phyloP scores from a whole-genome alignment of 1,140 invertebrate species.

The Eupristina koningsbergeri region DNA sequence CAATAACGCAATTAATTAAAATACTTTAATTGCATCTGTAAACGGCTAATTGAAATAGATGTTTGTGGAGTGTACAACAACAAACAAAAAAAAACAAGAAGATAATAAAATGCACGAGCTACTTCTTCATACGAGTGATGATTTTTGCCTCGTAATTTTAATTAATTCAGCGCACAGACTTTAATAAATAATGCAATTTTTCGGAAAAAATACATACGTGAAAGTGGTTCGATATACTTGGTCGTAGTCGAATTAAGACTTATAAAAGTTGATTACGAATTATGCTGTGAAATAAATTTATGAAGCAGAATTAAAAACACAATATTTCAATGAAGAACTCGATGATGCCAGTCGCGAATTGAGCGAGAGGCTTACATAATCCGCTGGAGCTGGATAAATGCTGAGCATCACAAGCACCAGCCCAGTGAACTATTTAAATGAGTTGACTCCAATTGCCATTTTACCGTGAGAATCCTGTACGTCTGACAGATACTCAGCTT shows the following conservation, averaged over 20 bases:
- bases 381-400: slow-evolving; percentile 20
- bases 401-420: slow-evolving; percentile 34
- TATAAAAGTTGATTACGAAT: slow-evolving; percentile 40
- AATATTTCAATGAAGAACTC: slow-evolving; percentile 38
- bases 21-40: too few relatives aligned
- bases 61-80: too few relatives aligned
- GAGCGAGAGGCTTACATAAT: slow-evolving; percentile 46
- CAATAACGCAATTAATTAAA: too few relatives aligned
- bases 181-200: slow-evolving; percentile 3
- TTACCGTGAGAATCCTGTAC: slow-evolving; percentile 66
- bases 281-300: slow-evolving; percentile 43
- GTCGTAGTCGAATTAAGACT: slow-evolving; percentile 39
- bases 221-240: neutral
- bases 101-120: too few relatives aligned
- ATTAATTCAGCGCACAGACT: neutral
- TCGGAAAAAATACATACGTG: neutral
- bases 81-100: too few relatives aligned
- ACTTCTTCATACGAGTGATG: too few relatives aligned
- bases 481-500: too few relatives aligned
- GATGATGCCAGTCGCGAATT: slow-evolving; percentile 39
- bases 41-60: too few relatives aligned
- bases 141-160: neutral
- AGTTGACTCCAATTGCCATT: slow-evolving; percentile 69
- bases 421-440: slow-evolving; percentile 66
- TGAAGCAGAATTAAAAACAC: slow-evolving; percentile 42